Evolutionary conservation across 1,140 invertebrate genomes (phyloP).

Genomic region (Plectrocnemia conspersa): DNA sequence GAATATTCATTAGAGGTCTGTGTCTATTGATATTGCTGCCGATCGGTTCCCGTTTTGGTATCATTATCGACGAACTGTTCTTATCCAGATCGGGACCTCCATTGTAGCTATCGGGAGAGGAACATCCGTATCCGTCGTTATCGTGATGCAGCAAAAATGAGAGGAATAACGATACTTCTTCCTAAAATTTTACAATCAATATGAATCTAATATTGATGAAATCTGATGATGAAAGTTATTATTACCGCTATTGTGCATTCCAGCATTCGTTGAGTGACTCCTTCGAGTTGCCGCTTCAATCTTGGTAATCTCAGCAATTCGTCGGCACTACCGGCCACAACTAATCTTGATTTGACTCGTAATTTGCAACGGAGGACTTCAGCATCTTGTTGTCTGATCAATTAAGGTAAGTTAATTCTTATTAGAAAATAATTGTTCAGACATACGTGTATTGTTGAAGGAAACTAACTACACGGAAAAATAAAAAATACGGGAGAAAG

Average conservation of each 20-base stretch:
- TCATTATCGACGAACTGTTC: background rate
- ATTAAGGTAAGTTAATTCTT: background rate
- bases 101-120: conserved; percentile 28
- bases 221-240: background rate
- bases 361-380: conserved; percentile 28
- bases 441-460: too few relatives aligned
- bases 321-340: conserved; percentile 33
- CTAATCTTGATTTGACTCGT: conserved; percentile 25
- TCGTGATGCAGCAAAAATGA: conserved; percentile 28
- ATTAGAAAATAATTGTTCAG: too few relatives aligned
- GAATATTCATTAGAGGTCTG: background rate
- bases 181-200: conserved; percentile 20
- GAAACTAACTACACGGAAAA: too few relatives aligned
- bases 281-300: conserved; percentile 29
- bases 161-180: conserved; percentile 31
- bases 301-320: conserved; percentile 27
- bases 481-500: too few relatives aligned
- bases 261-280: conserved; percentile 32
- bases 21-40: background rate
- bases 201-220: background rate
- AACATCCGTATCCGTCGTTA: conserved; percentile 13
- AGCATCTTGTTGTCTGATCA: conserved; percentile 30
- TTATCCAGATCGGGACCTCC: conserved; percentile 8
- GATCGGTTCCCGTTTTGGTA: conserved; percentile 1
- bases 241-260: conserved; percentile 33